Base-by-base conservation (phyloP, 2,797 vertebrate species). In the Heteromormyrus szaboi region DNA sequence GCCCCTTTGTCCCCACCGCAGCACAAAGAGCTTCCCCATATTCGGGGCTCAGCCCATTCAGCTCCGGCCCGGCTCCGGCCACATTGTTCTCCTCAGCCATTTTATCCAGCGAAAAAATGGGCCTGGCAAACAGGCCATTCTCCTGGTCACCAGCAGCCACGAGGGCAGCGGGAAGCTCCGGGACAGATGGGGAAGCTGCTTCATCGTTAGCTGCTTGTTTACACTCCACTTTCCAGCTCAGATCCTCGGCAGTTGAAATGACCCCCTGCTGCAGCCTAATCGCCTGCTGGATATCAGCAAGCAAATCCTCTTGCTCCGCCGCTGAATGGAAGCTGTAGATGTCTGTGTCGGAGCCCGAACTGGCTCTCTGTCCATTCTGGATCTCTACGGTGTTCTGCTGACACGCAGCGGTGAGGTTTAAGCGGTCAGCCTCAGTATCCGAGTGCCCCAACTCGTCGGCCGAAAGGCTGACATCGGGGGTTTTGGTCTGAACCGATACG, bases 321-420 rank as follows among this genome's bases (percentile, higher is more conserved):
- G 98, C 98, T 6, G 98, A 99, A 93, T 99, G 98, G 91, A 99
- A 99, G 95, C 98, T 99, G 93, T 99, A 99, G 92, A 99, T 97
- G 89, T 99, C 98, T 0, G 97, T 99, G 92, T 99, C 98, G 0
- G 98, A 99, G 50, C 98, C 98, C 0, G 98, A 99, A 92, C 98
- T 99, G 88, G 95, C 96, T 91, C 96, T 97, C 94, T 97, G 97
- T 94, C 96, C 96, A 91, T 96, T 94, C 90, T 95, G 96, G 51
- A 93, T 91, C 92, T 90, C 95, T 12, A 25, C 92, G 29, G 89
- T 95, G 91, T 91, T 92, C 89, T 92, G 94, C 90, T 90, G 89
- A 86, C 92, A 93, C 93, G 94, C 94, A 48, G 93, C 94, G 89
- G 89, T 92, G 90, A 94, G 93, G 89, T 93, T 92, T 90, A 94